Conservation (phyloP, 2,113 vertebrate genomes). For the Centrocercus urophasianus region DNA sequence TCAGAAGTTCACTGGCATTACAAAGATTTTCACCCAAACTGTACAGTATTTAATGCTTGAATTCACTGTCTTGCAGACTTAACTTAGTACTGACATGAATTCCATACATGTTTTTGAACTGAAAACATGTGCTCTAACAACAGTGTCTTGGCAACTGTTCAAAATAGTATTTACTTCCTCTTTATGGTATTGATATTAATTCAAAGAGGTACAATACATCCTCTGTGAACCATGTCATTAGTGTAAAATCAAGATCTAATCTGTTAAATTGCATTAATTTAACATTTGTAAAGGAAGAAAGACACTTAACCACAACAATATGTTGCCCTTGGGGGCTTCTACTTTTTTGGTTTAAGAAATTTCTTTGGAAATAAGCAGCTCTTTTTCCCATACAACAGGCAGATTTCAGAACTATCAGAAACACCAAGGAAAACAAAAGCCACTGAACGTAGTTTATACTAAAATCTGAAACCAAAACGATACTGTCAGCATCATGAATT, state of each 20-base stretch:
- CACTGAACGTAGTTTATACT: not conserved
- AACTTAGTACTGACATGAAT: constrained; percentile 38
- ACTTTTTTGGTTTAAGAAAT: not conserved
- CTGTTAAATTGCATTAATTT: constrained; percentile 28
- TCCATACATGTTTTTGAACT: constrained; percentile 30
- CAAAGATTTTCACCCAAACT: not conserved
- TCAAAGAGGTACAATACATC: constrained; percentile 16
- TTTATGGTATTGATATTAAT: constrained; percentile 18
- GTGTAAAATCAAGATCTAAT: constrained; percentile 49
- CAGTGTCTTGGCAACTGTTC: constrained; percentile 10
- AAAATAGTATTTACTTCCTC: constrained; percentile 4
- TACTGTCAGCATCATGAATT: not conserved
- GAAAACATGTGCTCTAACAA: constrained; percentile 40
- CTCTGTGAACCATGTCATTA: constrained; percentile 24
- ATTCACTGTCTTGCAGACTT: not conserved
- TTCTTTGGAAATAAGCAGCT: not conserved
- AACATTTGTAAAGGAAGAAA: constrained; percentile 19
- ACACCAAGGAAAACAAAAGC: not conserved
- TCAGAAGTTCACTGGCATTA: constrained; percentile 10
- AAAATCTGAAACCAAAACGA: not conserved
- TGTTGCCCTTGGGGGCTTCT: not conserved
- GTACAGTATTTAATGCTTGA: constrained; percentile 11
- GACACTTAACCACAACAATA: not conserved
- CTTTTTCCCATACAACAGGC: not conserved
- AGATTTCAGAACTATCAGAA: not conserved